Conservation (phyloP, 2,888 invertebrate species). For the Leptinotarsa tumamoca region DNA sequence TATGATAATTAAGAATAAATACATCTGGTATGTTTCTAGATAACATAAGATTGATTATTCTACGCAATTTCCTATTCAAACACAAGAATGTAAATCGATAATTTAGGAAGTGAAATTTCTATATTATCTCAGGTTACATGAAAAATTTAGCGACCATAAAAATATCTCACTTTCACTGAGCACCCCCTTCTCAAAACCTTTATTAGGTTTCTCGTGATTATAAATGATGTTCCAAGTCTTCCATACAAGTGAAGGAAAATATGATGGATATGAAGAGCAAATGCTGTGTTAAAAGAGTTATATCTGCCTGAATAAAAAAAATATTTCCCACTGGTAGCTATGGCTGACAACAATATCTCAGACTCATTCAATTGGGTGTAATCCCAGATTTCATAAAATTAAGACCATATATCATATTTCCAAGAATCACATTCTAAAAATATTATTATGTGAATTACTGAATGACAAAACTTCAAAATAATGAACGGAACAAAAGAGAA, state of each 20-base stretch:
- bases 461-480: no score
- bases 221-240: not conserved
- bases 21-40: slow-evolving; percentile 1
- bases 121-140: not conserved
- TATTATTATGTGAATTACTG: no score
- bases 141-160: not conserved
- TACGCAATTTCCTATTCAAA: not conserved
- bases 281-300: no score
- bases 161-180: not conserved
- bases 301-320: no score
- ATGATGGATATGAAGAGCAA: no score
- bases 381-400: not conserved
- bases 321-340: no score
- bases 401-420: not conserved
- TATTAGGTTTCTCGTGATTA: not conserved
- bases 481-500: no score
- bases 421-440: no score
- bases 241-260: not conserved
- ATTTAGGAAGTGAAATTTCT: not conserved
- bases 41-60: not conserved
- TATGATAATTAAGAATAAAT: not conserved
- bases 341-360: no score
- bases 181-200: not conserved
- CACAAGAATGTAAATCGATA: no score
- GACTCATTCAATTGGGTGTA: not conserved